These are phyloP conservation scores for Centrocercus urophasianus DNA, from an alignment of 2,113 vertebrate species.

Conservation along the genomic window DNA sequence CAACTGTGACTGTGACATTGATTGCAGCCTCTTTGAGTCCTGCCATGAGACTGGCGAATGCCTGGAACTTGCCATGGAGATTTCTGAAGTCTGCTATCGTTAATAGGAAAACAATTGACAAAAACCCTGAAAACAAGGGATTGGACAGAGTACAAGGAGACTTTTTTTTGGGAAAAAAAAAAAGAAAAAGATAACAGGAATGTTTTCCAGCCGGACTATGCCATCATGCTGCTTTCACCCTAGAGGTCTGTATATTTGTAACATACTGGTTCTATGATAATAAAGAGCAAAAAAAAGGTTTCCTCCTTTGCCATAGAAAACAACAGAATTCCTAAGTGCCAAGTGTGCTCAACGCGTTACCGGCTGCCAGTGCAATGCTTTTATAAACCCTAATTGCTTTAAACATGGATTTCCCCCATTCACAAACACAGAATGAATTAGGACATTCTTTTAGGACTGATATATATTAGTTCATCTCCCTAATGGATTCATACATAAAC, in stretches of 20 bases:
- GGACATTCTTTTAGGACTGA: conserved; percentile 63
- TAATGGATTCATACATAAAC: conserved; percentile 80
- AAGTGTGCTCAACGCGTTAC: background rate
- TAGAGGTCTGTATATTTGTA: conserved; percentile 22
- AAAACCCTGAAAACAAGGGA: background rate
- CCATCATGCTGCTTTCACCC: conserved; percentile 36
- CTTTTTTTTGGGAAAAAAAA: background rate
- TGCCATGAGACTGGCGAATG: conserved; percentile 84
- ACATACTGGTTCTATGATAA: conserved; percentile 25
- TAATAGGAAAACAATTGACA: conserved; percentile 12
- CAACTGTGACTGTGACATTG: conserved; percentile 80
- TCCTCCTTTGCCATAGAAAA: conserved; percentile 21
- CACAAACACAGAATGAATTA: conserved; percentile 72
- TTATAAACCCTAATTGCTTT: conserved; percentile 47
- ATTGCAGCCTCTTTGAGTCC: conserved; percentile 82
- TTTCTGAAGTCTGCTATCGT: conserved; percentile 84
- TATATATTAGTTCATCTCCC: conserved; percentile 70
- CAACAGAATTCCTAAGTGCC: conserved; percentile 60
- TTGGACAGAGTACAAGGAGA: background rate
- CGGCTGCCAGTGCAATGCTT: conserved; percentile 4
- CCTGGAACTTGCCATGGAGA: conserved; percentile 85
- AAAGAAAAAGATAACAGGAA: background rate
- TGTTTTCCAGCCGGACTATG: conserved; percentile 16
- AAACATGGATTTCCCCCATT: conserved; percentile 31
- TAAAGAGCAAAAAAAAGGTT: conserved; percentile 42